phyloP scores from a whole-genome alignment of 1,140 invertebrate species.

The Parapsyche elsis region DNA sequence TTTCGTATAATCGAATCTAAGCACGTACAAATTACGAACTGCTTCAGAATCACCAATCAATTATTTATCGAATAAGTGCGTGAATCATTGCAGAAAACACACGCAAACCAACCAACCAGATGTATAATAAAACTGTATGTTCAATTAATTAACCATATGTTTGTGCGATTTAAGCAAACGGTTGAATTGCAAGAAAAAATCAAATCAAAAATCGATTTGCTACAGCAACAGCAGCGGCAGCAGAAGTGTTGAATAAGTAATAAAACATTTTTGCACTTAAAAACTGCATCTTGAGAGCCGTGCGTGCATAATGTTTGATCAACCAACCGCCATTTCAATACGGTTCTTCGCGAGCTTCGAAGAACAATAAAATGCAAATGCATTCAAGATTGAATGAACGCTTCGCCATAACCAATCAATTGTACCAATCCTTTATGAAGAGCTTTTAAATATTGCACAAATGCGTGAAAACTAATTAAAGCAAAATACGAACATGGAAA shows the following conservation, averaged over 20 bases:
- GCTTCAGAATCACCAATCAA: conserved; percentile 20
- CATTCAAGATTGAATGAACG: neutral
- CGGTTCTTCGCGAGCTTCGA: neutral
- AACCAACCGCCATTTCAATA: neutral
- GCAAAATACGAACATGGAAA: neutral
- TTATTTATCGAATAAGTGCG: neutral
- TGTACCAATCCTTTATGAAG: conserved; percentile 1
- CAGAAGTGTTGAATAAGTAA: neutral
- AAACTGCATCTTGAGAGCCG: neutral
- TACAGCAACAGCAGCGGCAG: neutral
- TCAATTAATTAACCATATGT: conserved; percentile 4
- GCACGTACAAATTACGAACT: conserved; percentile 5
- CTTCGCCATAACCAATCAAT: neutral
- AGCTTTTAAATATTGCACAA: neutral
- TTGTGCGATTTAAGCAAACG: neutral
- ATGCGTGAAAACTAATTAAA: neutral
- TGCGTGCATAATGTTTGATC: neutral
- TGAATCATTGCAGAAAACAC: neutral
- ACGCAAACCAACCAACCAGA: neutral
- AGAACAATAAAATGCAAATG: conserved; percentile 26
- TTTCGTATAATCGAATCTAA: neutral
- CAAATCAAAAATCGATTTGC: neutral
- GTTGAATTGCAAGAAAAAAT: neutral
- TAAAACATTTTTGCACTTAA: neutral
- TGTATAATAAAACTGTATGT: neutral